Percentiles rank a stretch among this genome's conserved stretches.
phyloP scores from a whole-genome alignment of 2,113 vertebrate genomes.

The Paramormyrops kingsleyae region DNA sequence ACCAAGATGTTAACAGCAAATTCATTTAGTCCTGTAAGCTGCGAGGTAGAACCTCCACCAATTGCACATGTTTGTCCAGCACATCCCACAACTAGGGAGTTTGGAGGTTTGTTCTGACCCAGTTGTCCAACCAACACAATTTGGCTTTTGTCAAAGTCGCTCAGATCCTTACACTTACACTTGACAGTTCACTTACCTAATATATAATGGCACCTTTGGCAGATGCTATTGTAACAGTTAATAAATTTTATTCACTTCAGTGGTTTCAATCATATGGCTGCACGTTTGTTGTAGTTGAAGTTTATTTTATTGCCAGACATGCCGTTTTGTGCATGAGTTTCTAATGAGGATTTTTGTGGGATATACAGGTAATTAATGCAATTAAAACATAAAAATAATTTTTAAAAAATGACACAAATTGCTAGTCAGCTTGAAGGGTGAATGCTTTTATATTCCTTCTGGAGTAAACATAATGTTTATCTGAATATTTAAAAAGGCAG shows the following conservation, averaged over 20 bases:
- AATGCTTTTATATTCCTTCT: not conserved
- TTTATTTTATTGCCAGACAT: not conserved
- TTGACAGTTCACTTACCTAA: not conserved
- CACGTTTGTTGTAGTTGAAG: not conserved
- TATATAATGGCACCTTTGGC: not conserved
- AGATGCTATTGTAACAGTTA: not conserved
- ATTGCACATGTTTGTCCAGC: not conserved
- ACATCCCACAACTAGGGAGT: not conserved
- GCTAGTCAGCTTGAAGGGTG: not conserved
- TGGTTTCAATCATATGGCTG: not conserved
- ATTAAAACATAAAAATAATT: not conserved
- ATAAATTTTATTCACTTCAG: not conserved
- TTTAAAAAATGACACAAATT: not conserved
- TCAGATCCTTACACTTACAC: not conserved
- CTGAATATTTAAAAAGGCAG: not conserved
- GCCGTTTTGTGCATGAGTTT: not conserved
- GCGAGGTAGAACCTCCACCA: not conserved
- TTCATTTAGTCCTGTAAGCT: not conserved
- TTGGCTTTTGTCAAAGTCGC: not conserved
- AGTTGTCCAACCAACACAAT: not conserved
- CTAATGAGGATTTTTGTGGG: not conserved
- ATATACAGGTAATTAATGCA: not conserved
- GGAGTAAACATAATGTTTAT: not conserved
- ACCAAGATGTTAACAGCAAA: not conserved
- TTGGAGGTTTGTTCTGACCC: not conserved